These are phyloP conservation scores for Napeogenes inachia DNA, from an alignment of 2,888 invertebrate genomes.

Conservation along the genomic window DNA sequence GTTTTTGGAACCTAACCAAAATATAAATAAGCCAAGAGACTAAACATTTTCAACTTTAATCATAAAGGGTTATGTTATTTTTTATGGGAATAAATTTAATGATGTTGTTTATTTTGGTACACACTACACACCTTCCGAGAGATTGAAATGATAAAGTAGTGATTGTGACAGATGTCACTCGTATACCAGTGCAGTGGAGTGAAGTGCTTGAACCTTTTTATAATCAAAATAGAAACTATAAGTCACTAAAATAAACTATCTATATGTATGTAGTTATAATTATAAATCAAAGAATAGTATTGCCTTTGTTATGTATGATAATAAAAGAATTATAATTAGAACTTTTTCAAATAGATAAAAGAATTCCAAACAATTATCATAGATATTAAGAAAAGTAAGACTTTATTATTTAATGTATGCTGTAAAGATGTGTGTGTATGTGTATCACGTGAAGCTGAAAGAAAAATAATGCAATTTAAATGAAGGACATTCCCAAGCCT, in stretches of 20 bases:
- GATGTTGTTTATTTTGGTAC: slow-evolving; percentile 18
- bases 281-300: too few species aligned
- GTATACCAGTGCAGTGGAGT: slow-evolving; percentile 11
- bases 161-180: slow-evolving; percentile 24
- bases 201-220: slow-evolving; percentile 3
- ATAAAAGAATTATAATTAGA: too few species aligned
- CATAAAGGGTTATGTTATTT: not conserved
- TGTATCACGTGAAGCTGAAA: slow-evolving; percentile 15
- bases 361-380: too few species aligned
- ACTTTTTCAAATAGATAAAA: too few species aligned
- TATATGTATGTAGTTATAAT: too few species aligned
- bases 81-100: not conserved
- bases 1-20: not conserved
- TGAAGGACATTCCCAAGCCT: slow-evolving; percentile 48
- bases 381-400: not conserved
- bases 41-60: too few species aligned
- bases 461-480: slow-evolving; percentile 57
- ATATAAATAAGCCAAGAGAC: not conserved
- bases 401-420: slow-evolving; percentile 13
- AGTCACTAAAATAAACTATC: not conserved
- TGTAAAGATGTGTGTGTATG: slow-evolving; percentile 14
- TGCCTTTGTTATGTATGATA: too few species aligned
- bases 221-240: not conserved
- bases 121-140: slow-evolving; percentile 7
- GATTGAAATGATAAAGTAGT: slow-evolving; percentile 17